Conservation (phyloP, 2,797 vertebrate genomes). For the Glyptemys insculpta region DNA sequence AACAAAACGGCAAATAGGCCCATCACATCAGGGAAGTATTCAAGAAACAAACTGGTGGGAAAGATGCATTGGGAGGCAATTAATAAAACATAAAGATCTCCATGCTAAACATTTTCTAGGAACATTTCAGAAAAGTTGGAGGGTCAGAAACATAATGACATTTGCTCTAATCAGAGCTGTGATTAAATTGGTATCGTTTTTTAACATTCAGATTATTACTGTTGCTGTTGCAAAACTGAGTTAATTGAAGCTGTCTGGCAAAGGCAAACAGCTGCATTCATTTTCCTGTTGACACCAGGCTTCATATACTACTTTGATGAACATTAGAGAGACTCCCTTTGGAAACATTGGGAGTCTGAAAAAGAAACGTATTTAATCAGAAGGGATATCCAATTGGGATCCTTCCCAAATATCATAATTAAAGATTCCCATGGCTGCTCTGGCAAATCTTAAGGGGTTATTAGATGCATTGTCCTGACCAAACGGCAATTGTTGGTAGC, state of each 20-base stretch:
- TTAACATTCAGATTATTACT: not conserved
- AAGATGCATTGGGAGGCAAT: not conserved
- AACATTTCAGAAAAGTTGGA: not conserved
- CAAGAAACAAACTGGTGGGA: not conserved
- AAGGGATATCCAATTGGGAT: accelerated
- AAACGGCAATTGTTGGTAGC: accelerated
- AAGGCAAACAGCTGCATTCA: not conserved
- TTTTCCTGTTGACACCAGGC: not conserved
- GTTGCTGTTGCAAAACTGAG: not conserved
- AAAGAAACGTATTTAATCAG: not conserved
- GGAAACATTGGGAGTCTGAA: not conserved
- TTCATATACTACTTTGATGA: not conserved
- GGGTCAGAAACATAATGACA: not conserved
- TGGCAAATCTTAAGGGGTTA: not conserved
- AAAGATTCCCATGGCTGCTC: not conserved
- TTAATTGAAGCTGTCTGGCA: slow-evolving; percentile 10
- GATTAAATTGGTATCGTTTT: not conserved
- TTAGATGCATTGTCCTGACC: not conserved
- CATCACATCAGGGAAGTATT: not conserved
- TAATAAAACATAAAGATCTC: not conserved
- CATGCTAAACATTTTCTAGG: not conserved
- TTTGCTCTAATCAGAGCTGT: not conserved
- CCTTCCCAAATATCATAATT: accelerated
- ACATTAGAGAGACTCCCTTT: not conserved
- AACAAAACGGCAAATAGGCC: not conserved